Evolutionary conservation across 2,888 invertebrate species (phyloP), one percentile per base, ranked within the genome.

Genomic region (Pseudolycoriella hygida): DNA sequence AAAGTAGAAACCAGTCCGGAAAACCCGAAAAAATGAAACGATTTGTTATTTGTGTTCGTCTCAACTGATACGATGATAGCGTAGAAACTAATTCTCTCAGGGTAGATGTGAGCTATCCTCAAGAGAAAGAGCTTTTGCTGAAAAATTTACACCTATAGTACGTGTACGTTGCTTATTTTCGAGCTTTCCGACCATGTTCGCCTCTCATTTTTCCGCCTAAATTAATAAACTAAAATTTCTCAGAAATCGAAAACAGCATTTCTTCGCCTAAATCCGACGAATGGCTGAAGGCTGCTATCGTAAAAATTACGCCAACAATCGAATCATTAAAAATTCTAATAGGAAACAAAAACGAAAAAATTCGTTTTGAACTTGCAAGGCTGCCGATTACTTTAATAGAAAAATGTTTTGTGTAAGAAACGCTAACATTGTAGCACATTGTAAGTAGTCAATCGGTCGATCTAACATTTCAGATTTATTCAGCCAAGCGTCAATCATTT

Each of bases 371-470:
- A 59, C 66, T 84, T 42, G 72, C 72, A 1, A 59, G 68, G n/a
- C 69, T 72, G 54, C 75, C 76, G 52, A 60, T 66, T 37, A 59
- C 72, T 43, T 55, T 84, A 32, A 57, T 80, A 1, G 60, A 66
- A 11, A 72, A 73, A 50, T 81, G 82, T 53, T 63, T 49, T 47
- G 77, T 78, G 47, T 76, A 79, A 68, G 69, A n/a, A n/a, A n/a
- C n/a, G n/a, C n/a, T n/a, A n/a, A n/a, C 34, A 34, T 34, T 12
- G n/a, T 5, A 14, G 6, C 12, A 14, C 15, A 34, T 12, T 5
- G 34, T 12, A 34, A 34, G 4, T 4, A 12, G 3, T 5, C 12
- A 14, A 8, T 34, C 15, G 4, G 11, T 34, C 15, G 11, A 34
- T 34, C 11, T 34, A 5, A 8, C 12, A 34, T 34, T 34, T 14